Evolutionary conservation across 1,140 invertebrate species (phyloP).

Genomic region (Diachasmimorpha longicaudata): DNA sequence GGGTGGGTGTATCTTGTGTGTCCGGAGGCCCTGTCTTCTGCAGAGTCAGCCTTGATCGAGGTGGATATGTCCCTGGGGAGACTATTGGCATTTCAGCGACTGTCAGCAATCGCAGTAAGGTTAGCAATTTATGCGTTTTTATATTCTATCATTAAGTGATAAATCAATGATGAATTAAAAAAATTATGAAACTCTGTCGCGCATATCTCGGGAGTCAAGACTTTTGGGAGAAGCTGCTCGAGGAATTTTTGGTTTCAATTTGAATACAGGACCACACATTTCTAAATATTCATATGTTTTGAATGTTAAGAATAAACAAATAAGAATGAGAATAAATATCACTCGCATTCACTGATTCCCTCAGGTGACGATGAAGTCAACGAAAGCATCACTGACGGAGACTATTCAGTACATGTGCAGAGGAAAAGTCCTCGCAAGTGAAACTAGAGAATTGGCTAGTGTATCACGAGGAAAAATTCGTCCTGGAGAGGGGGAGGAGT

Average conservation of each 20-base stretch:
- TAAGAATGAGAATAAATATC: no score
- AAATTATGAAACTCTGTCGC: no score
- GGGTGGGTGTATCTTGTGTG: constrained; percentile 84
- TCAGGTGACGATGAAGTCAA: constrained; percentile 62
- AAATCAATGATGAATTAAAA: background rate
- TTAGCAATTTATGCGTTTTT: constrained; percentile 53
- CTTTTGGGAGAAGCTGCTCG: no score
- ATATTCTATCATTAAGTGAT: background rate
- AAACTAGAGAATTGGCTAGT: constrained; percentile 84
- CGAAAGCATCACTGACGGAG: constrained; percentile 64
- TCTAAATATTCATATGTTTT: no score
- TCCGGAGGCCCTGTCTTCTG: constrained; percentile 83
- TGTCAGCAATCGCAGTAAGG: constrained; percentile 85
- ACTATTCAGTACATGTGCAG: constrained; percentile 90
- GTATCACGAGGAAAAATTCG: constrained; percentile 83
- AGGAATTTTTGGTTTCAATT: no score
- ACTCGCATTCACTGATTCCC: background rate
- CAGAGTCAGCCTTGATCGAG: constrained; percentile 84
- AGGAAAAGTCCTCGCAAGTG: constrained; percentile 85
- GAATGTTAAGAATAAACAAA: no score
- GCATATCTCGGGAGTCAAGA: no score
- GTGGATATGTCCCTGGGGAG: constrained; percentile 92
- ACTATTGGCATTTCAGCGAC: constrained; percentile 85
- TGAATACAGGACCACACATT: no score
- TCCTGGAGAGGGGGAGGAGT: constrained; percentile 82